These are phyloP conservation scores for Sceloporus undulatus DNA, from an alignment of 2,113 vertebrate genomes.

Conservation along the genomic window DNA sequence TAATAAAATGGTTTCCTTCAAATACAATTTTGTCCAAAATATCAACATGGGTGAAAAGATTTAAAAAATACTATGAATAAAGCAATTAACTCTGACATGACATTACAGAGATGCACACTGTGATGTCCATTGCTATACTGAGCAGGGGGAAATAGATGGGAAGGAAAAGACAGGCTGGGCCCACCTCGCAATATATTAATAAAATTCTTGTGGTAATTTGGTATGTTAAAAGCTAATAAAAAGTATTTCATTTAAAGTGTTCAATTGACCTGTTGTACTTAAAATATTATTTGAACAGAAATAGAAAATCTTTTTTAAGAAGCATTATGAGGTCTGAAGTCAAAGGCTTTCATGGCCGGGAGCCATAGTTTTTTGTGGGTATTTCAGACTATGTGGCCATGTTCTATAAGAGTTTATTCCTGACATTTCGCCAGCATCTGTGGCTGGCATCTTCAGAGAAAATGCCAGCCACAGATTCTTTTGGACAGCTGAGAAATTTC, in stretches of 20 bases:
- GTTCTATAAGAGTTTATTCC: too few relatives aligned
- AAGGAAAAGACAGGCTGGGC: not conserved
- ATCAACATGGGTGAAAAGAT: constrained; percentile 26
- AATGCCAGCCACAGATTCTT: too few relatives aligned
- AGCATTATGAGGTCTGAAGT: not conserved
- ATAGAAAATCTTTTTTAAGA: not conserved
- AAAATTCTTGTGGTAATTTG: not conserved
- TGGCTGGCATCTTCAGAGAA: too few relatives aligned
- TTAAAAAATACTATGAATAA: constrained; percentile 2
- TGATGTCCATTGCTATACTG: not conserved
- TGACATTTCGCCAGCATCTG: too few relatives aligned
- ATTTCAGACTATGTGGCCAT: too few relatives aligned
- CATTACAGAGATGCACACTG: constrained; percentile 17
- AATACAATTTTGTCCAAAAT: constrained; percentile 8
- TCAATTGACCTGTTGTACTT: not conserved
- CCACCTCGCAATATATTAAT: not conserved
- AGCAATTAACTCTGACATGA: not conserved
- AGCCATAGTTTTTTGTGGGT: too few relatives aligned
- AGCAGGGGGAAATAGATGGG: not conserved
- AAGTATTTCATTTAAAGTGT: not conserved
- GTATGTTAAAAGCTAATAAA: not conserved
- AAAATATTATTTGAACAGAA: constrained; percentile 1
- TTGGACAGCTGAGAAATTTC: not conserved
- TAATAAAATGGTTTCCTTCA: constrained; percentile 13
- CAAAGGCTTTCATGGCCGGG: too few relatives aligned